phyloP scores from a whole-genome alignment of 1,140 invertebrate species.

The Drosophila tsacasi region DNA sequence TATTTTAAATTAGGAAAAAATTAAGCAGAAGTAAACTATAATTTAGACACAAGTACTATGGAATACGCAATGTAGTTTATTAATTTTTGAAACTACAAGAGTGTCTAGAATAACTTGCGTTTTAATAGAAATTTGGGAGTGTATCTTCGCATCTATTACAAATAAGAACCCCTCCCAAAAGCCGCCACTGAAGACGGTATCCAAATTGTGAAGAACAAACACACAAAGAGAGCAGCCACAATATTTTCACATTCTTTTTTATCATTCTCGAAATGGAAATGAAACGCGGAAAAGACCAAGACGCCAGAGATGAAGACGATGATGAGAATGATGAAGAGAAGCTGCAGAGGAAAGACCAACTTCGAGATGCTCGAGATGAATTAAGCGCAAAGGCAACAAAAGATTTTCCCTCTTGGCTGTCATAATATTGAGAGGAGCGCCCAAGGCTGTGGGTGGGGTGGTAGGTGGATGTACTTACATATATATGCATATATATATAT shows the following conservation, averaged over 20 bases:
- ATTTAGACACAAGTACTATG: neutral
- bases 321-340: conserved; percentile 19
- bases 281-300: conserved; percentile 41
- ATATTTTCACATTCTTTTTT: conserved; percentile 56
- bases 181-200: conserved; percentile 17
- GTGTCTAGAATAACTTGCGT: no score
- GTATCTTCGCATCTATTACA: conserved; percentile 2
- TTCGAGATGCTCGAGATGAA: conserved; percentile 68
- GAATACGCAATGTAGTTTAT: neutral
- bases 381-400: conserved; percentile 63
- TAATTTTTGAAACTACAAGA: neutral
- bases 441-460: conserved; percentile 10
- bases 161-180: neutral
- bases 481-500: neutral
- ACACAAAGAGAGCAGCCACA: conserved; percentile 68
- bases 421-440: conserved; percentile 57
- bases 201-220: conserved; percentile 64
- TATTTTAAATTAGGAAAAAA: neutral
- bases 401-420: conserved; percentile 69
- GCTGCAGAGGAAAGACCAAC: conserved; percentile 55
- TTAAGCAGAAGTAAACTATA: no score
- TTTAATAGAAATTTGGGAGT: neutral
- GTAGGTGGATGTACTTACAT: conserved; percentile 1
- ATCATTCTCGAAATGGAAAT: conserved; percentile 74
- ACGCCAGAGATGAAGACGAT: conserved; percentile 29